Evolutionary conservation across 2,113 vertebrate genomes (phyloP), one percentile per base, ranked within the genome.

Genomic region (Gila orcuttii): DNA sequence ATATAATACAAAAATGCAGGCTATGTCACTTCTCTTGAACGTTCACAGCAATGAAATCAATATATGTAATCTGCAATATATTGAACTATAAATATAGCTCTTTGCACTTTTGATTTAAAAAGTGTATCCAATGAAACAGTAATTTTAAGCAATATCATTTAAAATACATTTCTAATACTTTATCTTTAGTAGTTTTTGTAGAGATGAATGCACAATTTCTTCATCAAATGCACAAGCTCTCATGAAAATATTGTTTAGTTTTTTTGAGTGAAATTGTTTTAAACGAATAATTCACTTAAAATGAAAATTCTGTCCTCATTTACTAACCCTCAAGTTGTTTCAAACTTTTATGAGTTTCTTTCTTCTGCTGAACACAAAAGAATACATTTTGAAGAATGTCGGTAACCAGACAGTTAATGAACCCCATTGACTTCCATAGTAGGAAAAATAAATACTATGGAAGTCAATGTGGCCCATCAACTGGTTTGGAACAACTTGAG

Each of bases 161-260:
- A 23, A 71, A 71, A 71, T 42, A 42, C 9, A 17, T 21, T 21
- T 36, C 19, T 10, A 21, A 19, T 21, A 69, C 66, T 36, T 69
- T 21, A 69, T 36, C 17, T 36, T 36, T 69, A 36, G 3, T 10
- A 33, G 1, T 57, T 57, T 21, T 57, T 64, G 9, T 64, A 50
- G 42, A 50, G n/a, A 75, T 28, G 33, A 74, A 74, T 74, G 71
- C 71, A 47, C 23, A 71, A 23, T 25, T 25, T 74, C 39, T 74
- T n/a, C 19, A 36, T 59, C 1, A 79, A 79, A 57, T 23, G 2
- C 31, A 59, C 19, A 79, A 21, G 31, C 19, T 59, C 28, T 39
- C 19, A 36, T 57, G 10, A 57, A 33, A 55, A 36, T 25, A 0
- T 74, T 13, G 1, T 12, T 23, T 21, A 2, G 19, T 50, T 52